phyloP scores from a whole-genome alignment of 2,888 invertebrate genomes.

The Hermaeophaga mercurialis region DNA sequence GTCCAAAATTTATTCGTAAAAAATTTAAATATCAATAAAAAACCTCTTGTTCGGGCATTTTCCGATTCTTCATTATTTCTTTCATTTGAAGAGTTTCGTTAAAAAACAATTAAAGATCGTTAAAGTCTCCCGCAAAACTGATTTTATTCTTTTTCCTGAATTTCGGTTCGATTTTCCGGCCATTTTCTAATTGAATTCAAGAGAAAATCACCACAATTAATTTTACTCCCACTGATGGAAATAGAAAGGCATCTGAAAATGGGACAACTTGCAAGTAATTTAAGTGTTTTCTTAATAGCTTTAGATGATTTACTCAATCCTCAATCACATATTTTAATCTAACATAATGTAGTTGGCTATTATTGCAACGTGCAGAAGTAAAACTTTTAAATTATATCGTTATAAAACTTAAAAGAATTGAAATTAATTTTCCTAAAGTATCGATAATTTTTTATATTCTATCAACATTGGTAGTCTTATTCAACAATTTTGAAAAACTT shows the following conservation, averaged over 20 bases:
- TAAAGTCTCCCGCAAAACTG: slow-evolving; percentile 14
- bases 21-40: not conserved
- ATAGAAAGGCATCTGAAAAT: not conserved
- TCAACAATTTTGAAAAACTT: no score
- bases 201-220: slow-evolving; percentile 34
- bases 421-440: no score
- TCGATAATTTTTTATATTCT: no score
- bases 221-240: slow-evolving; percentile 18
- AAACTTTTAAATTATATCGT: no score
- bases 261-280: no score
- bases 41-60: not conserved
- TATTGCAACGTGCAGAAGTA: no score
- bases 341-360: no score
- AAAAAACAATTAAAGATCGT: slow-evolving; percentile 33
- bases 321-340: no score
- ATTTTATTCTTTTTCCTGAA: slow-evolving; percentile 2
- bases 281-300: no score
- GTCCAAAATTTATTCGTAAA: not conserved
- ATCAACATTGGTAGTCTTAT: no score
- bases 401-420: no score
- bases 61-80: not conserved
- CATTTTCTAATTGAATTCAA: slow-evolving; percentile 29
- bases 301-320: no score
- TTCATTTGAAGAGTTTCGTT: slow-evolving; percentile 25
- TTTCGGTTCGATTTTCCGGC: slow-evolving; percentile 14